A percentile compares a stretch with the other conserved stretches of the same genome.
Conservation (phyloP, 2,888 invertebrate species). For the Meteorus cinctellus region DNA sequence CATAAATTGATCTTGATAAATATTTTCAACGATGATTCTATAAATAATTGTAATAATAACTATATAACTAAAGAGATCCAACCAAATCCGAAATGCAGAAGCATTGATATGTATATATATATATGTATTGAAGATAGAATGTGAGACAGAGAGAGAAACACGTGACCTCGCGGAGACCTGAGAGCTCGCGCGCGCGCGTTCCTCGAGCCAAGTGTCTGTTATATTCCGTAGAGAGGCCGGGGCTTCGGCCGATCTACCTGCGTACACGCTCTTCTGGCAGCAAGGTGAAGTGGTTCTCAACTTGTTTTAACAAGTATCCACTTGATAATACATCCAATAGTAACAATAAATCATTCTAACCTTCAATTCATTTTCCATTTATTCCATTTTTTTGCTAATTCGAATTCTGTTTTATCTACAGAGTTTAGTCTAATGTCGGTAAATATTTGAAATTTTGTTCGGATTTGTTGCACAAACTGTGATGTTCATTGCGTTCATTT, state of each 20-base stretch:
- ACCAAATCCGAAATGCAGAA: constrained; percentile 55
- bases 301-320: neutral
- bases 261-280: constrained; percentile 56
- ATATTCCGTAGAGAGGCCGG: constrained; percentile 66
- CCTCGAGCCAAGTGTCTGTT: constrained; percentile 61
- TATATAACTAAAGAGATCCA: constrained; percentile 15
- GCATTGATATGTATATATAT: neutral
- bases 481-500: too few species aligned
- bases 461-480: too few species aligned
- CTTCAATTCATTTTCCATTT: neutral
- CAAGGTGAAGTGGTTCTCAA: constrained; percentile 59
- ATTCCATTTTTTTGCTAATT: neutral
- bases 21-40: constrained; percentile 15
- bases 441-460: too few species aligned
- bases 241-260: constrained; percentile 68
- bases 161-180: constrained; percentile 65
- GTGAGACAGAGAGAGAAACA: constrained; percentile 42
- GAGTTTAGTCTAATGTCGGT: too few species aligned
- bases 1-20: neutral
- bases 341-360: neutral
- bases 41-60: constrained; percentile 60
- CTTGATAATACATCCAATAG: neutral
- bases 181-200: constrained; percentile 3
- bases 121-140: neutral
- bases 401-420: too few species aligned